Conservation (phyloP, 37 sponge, comb jelly and placozoan genomes). For the Cladorhizidae sp. region DNA sequence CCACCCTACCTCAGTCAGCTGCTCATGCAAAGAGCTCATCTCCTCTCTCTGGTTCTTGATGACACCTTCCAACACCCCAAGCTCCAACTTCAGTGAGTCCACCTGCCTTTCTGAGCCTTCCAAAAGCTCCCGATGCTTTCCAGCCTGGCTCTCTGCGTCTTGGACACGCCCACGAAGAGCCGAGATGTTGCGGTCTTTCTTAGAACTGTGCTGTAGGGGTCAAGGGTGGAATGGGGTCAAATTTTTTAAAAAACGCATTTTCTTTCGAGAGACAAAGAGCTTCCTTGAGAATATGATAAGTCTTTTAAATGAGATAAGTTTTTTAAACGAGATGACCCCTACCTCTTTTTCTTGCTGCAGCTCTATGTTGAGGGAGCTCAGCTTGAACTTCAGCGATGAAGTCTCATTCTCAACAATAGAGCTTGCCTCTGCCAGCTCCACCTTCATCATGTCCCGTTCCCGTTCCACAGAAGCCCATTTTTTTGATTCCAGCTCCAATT, state of each 20-base stretch:
- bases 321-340: too few species aligned
- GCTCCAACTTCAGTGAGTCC: slow-evolving; percentile 41
- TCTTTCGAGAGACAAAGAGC: too few species aligned
- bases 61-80: slow-evolving; percentile 27
- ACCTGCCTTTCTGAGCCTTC: slow-evolving; percentile 5
- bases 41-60: slow-evolving; percentile 20
- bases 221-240: too few species aligned
- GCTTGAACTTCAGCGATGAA: slow-evolving; percentile 50
- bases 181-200: slow-evolving; percentile 12
- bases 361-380: slow-evolving; percentile 66
- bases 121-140: not conserved
- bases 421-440: slow-evolving; percentile 40
- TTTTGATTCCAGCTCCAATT: slow-evolving; percentile 24
- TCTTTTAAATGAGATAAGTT: too few species aligned
- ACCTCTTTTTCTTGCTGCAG: slow-evolving; percentile 62
- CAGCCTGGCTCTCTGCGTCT: slow-evolving; percentile 3
- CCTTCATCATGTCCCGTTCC: slow-evolving; percentile 41
- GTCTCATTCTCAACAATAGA: slow-evolving; percentile 43
- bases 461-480: slow-evolving; percentile 3
- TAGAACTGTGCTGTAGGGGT: not conserved
- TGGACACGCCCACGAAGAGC: not conserved
- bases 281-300: too few species aligned
- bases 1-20: slow-evolving; percentile 54
- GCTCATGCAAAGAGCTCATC: slow-evolving; percentile 39
- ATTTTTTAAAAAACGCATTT: not conserved